Evolutionary conservation across 2,797 vertebrate species (phyloP).

Genomic region (Podargus strigoides): DNA sequence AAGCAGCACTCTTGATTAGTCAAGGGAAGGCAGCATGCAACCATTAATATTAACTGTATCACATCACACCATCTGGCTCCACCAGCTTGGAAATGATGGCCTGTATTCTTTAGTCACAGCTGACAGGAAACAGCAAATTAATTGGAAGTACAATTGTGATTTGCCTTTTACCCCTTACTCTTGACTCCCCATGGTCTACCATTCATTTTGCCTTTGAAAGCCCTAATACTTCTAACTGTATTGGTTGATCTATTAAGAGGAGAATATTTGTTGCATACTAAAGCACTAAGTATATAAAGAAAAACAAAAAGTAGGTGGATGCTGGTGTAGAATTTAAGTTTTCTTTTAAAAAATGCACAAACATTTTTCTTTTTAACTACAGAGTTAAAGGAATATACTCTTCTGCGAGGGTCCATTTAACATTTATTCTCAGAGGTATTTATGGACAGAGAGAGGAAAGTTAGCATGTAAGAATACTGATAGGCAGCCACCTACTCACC

Average conservation of each 20-base stretch:
- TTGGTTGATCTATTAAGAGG: neutral
- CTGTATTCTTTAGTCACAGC: neutral
- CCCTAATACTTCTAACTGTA: neutral
- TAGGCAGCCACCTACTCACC: neutral
- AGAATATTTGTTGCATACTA: neutral
- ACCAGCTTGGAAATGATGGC: neutral
- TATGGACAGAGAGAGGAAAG: neutral
- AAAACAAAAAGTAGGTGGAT: neutral
- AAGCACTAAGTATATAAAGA: neutral
- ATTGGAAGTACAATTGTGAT: neutral
- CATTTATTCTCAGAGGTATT: neutral
- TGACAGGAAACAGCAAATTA: neutral
- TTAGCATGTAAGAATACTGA: neutral
- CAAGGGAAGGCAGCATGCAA: constrained; percentile 12
- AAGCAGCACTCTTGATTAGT: neutral
- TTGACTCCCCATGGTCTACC: rapidly evolving
- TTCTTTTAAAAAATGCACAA: neutral
- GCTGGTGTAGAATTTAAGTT: neutral
- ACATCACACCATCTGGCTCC: neutral
- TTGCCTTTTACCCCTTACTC: neutral
- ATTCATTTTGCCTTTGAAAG: neutral
- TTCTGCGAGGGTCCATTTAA: neutral
- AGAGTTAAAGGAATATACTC: neutral
- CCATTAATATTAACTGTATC: neutral
- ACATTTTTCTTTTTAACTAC: neutral